These are phyloP conservation scores for Numida meleagris DNA, from an alignment of 2,113 vertebrate species.

Conservation along the genomic window DNA sequence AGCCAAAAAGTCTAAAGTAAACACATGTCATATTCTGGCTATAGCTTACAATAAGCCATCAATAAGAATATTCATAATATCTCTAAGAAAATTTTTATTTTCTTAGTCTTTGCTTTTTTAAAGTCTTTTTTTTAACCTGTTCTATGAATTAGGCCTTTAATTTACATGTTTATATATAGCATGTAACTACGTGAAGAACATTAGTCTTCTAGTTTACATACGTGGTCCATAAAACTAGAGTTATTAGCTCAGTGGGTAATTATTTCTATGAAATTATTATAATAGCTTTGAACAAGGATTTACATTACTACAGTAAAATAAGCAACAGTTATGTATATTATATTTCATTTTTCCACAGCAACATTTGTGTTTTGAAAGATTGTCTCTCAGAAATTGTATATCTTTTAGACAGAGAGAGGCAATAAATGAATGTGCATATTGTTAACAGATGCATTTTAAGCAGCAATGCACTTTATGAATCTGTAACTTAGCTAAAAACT, in stretches of 20 bases:
- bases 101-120: not conserved
- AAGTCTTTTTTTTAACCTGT: not conserved
- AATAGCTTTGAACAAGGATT: slow-evolving; percentile 62
- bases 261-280: slow-evolving; percentile 65
- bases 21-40: not conserved
- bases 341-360: slow-evolving; percentile 47
- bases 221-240: slow-evolving; percentile 64
- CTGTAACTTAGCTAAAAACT: not conserved
- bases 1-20: not conserved
- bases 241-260: slow-evolving; percentile 58
- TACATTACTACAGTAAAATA: slow-evolving; percentile 55
- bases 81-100: not conserved
- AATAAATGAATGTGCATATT: slow-evolving; percentile 15
- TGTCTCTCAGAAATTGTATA: slow-evolving; percentile 33
- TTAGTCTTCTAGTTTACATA: slow-evolving; percentile 52
- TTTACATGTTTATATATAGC: slow-evolving; percentile 41
- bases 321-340: slow-evolving; percentile 29
- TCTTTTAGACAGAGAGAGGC: slow-evolving; percentile 17
- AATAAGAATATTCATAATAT: not conserved
- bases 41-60: not conserved
- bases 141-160: slow-evolving; percentile 12
- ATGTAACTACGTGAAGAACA: slow-evolving; percentile 47
- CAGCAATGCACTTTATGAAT: not conserved
- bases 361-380: slow-evolving; percentile 39
- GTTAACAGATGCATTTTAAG: not conserved